Conservation (phyloP, 1,140 invertebrate genomes). For the Spodoptera litura region DNA sequence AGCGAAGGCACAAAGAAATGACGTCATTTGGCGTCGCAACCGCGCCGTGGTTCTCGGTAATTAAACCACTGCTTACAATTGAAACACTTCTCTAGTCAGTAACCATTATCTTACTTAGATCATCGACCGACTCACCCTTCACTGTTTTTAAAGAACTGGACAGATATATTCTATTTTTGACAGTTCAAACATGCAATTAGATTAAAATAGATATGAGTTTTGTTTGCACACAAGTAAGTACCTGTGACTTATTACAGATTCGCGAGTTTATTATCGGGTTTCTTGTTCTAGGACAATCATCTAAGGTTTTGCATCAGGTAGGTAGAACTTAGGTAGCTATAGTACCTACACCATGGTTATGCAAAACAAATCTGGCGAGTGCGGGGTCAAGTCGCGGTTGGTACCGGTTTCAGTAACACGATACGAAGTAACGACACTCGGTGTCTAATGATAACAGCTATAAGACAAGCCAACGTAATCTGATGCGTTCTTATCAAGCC, state of each 20-base stretch:
- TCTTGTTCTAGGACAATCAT: no score
- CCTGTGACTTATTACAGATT: no score
- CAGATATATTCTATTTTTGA: not conserved
- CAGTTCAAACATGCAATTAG: not conserved
- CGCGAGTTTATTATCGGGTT: no score
- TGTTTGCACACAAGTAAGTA: not conserved
- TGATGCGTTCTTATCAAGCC: slow-evolving; percentile 30
- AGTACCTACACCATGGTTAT: slow-evolving; percentile 14
- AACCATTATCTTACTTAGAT: slow-evolving; percentile 45
- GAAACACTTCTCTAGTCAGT: slow-evolving; percentile 28
- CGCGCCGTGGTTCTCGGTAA: slow-evolving; percentile 24
- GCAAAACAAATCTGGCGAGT: slow-evolving; percentile 35
- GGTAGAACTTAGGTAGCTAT: slow-evolving; percentile 16
- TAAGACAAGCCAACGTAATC: slow-evolving; percentile 32
- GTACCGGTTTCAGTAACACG: slow-evolving; percentile 45
- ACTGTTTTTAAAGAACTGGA: slow-evolving; percentile 18
- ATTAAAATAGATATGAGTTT: not conserved
- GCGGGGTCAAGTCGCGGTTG: slow-evolving; percentile 42
- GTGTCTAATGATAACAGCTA: not conserved
- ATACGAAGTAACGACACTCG: slow-evolving; percentile 29
- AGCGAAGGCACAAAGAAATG: not conserved
- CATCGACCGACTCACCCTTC: slow-evolving; percentile 47
- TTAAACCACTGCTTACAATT: slow-evolving; percentile 25
- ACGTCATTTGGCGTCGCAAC: slow-evolving; percentile 12
- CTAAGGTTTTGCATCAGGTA: no score